Conservation (phyloP, 2,113 vertebrate genomes). For the Charadrius vociferus region DNA sequence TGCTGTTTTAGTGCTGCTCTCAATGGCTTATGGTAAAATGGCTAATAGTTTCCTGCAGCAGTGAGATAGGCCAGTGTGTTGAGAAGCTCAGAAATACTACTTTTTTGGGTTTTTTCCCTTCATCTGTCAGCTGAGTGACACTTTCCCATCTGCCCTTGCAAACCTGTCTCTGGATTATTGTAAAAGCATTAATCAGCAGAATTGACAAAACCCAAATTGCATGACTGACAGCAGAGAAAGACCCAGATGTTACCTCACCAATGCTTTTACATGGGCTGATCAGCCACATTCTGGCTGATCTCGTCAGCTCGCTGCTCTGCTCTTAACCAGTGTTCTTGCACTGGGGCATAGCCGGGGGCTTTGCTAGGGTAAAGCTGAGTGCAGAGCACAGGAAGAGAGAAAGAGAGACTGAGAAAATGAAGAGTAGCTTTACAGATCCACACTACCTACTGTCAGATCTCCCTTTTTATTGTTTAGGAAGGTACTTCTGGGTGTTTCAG, state of each 20-base stretch:
- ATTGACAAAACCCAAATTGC: neutral
- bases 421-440: neutral
- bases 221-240: slow-evolving; percentile 16
- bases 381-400: neutral
- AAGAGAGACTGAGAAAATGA: neutral
- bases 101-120: neutral
- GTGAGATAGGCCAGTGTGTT: neutral
- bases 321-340: neutral
- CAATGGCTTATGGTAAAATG: neutral
- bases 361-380: neutral
- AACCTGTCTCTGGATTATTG: neutral
- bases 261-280: neutral
- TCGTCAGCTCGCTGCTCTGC: neutral
- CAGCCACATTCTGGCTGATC: neutral
- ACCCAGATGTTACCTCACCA: slow-evolving; percentile 12
- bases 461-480: neutral
- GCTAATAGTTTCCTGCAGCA: neutral
- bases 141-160: slow-evolving; percentile 17
- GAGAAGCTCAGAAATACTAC: neutral
- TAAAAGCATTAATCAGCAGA: neutral
- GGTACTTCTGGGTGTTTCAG: neutral
- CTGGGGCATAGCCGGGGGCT: neutral
- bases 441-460: neutral
- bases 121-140: neutral
- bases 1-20: neutral